Percentiles rank a stretch among this genome's conserved stretches.
Evolutionary conservation across 2,113 vertebrate genomes (phyloP).

Genomic region (Orthonyx spaldingii): DNA sequence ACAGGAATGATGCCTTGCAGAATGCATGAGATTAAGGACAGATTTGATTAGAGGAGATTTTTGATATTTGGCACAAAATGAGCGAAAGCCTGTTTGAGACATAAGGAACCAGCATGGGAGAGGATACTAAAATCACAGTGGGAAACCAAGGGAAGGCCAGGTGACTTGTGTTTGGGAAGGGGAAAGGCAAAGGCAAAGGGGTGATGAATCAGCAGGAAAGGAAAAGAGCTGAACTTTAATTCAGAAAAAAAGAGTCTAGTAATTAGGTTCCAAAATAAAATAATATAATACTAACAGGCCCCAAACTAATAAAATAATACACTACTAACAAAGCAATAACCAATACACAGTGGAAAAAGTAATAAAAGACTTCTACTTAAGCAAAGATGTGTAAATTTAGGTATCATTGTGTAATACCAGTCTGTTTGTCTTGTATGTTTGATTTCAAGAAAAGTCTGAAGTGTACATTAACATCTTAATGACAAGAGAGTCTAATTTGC

Average conservation of each 20-base stretch:
- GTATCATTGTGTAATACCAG: neutral
- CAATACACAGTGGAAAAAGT: neutral
- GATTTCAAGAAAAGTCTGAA: neutral
- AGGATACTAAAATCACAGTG: conserved; percentile 13
- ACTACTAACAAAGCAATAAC: neutral
- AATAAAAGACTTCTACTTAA: neutral
- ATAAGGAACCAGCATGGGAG: conserved; percentile 44
- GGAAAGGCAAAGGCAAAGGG: neutral
- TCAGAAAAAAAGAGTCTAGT: neutral
- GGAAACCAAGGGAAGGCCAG: neutral
- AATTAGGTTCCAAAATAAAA: neutral
- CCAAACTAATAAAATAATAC: neutral
- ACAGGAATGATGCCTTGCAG: neutral
- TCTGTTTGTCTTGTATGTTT: neutral
- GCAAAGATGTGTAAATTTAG: neutral
- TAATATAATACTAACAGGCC: neutral
- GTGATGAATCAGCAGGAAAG: neutral
- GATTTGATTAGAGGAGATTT: neutral
- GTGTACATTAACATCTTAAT: neutral
- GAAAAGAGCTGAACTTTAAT: neutral
- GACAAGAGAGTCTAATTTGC: neutral
- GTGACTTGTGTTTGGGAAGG: neutral
- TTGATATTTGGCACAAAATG: neutral
- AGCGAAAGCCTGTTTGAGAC: neutral
- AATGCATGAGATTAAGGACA: neutral